Evolutionary conservation across 2,797 vertebrate species (phyloP), one percentile per base, ranked within the genome.

Genomic region (Falco peregrinus): DNA sequence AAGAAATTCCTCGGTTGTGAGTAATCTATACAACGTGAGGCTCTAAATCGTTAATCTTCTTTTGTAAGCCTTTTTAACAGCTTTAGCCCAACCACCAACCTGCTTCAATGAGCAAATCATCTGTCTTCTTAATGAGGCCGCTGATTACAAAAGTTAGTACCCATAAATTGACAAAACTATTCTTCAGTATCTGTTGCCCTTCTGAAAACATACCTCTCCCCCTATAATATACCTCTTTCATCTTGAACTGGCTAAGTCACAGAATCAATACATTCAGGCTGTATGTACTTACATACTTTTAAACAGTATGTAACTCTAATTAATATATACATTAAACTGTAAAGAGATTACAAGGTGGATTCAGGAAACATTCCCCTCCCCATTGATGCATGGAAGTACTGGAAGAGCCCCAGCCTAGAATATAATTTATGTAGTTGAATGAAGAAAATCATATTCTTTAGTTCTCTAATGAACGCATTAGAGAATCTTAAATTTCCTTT

Each of bases 71-170:
- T 87, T 95, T 41, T 92, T 90, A 93, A 96, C 79, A 94, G 87
- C 77, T 92, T 83, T 80, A 89, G 71, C 47, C 61, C 31, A 41
- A 67, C 65, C 71, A 51, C 80, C 60, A 95, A 83, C 77, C 60
- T 71, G 53, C 75, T 95, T 70, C 94, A 85, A 78, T 54, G 48
- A 90, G 89, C 68, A 94, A 96, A 96, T 92, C 41, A 91, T 94
- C 90, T 45, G 65, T 92, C 92, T 94, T 94, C 78, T 76, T 91
- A 93, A 95, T 91, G 68, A 95, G 73, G 89, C 61, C 61, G 57
- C 70, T 29, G 16, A 90, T 75, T 68, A 89, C 78, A 78, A 51
- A 95, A 77, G 50, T 76, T 78, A 95, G 83, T 31, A 51, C 54
- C 61, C 56, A 79, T 59, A 95, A 86, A 95, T 93, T 81, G 89